Evolutionary conservation across 2,888 invertebrate species (phyloP), one percentile per base, ranked within the genome.

Genomic region (Dioctria rufipes): DNA sequence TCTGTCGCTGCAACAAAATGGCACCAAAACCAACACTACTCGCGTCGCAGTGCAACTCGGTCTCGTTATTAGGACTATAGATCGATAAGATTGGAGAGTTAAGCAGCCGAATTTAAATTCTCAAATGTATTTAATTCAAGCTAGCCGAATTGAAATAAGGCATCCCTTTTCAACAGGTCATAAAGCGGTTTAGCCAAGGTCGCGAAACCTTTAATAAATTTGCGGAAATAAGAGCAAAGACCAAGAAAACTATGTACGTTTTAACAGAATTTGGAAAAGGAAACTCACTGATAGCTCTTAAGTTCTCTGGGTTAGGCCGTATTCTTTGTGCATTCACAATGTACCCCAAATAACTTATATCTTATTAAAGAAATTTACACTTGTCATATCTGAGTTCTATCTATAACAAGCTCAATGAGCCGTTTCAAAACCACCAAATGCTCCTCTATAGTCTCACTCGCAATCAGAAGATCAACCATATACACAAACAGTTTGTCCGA

Each of bases 41-140:
- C 3, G 85, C 86, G 81, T 86, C n/a, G n/a, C n/a, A n/a, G n/a
- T n/a, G n/a, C 86, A 46, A 77, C 80, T 85, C 84, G 3, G 85
- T 85, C 71, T 84, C 84, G 39, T 60, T 11, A 25, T 67, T 49
- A 2, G 86, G 85, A 5, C 80, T 69, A 83, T 60, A 87, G 3
- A 87, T 79, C 2, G 25, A 25, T 25, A 25, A 25, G 25, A 25
- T 25, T 2, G 25, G 25, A 25, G 25, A 25, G 25, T 25, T 25
- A 25, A 25, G 25, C 25, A 25, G 25, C 25, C 25, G 25, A 25
- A 1, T 25, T 1, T 25, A 25, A 25, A 25, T 0, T 25, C 25
- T 25, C 25, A 25, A 25, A 25, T 4, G 84, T 82, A 40, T 87
- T 49, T 61, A 66, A 5, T 51, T 80, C 79, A 6, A 58, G 58